Evolutionary conservation across 2,888 invertebrate genomes (phyloP).

Genomic region (Drosophila dives): DNA sequence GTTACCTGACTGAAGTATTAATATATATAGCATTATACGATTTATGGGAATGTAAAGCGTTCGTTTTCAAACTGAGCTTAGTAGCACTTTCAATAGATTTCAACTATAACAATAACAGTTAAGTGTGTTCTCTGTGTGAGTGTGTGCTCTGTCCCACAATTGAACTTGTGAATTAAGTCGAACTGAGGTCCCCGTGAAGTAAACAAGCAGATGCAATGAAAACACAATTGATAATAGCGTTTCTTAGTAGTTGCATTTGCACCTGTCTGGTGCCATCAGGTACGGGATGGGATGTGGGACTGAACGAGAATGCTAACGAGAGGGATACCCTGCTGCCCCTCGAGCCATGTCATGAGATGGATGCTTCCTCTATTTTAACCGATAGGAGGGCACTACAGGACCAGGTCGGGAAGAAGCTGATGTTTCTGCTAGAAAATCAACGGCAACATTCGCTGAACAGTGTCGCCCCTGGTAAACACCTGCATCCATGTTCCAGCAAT

Average conservation of each 20-base stretch:
- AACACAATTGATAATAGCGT: constrained; percentile 11
- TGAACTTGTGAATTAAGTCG: neutral
- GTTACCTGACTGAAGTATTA: no score
- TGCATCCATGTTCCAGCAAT: neutral
- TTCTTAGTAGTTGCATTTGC: constrained; percentile 8
- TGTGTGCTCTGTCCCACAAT: no score
- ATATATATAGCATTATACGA: no score
- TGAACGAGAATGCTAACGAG: neutral
- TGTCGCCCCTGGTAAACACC: neutral
- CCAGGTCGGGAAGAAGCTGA: constrained; percentile 5
- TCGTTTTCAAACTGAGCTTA: no score
- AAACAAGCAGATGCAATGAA: constrained; percentile 10
- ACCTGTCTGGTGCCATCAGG: neutral
- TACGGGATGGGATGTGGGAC: neutral
- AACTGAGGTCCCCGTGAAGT: neutral
- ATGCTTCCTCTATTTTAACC: neutral
- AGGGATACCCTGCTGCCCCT: neutral
- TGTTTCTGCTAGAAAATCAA: neutral
- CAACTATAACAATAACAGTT: no score
- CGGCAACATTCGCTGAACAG: neutral
- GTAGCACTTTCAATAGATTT: no score
- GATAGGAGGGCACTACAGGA: neutral
- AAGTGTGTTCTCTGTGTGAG: no score
- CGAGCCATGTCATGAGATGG: neutral
- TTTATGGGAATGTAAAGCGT: no score